Base-by-base conservation (phyloP, 2,888 invertebrate species). In the Sphecodes monilicornis region DNA sequence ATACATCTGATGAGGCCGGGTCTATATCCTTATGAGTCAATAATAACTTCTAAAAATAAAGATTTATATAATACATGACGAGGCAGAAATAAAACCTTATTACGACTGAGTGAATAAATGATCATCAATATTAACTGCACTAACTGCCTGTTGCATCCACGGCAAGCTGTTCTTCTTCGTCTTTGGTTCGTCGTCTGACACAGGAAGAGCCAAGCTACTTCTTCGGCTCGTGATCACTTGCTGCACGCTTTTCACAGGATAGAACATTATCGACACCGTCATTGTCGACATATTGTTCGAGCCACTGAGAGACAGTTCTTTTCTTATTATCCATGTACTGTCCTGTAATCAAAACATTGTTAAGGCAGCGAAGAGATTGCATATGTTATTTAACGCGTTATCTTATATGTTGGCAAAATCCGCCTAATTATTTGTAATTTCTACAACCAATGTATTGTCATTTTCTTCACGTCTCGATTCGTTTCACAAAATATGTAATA, bases 231-330 rank as follows among this genome's bases (percentile, higher is more conserved):
- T 88, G 22, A 91, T 83, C 39, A 91, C 86, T 87, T 92, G 93
- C 71, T 93, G 93, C 64, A 93, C 92, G 73, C 92, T 92, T 81
- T 88, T 90, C 1, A 96, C 95, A 2, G 96, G 95, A 87, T 95
- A 93, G 90, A 96, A 96, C 43, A 95, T 91, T 3, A 95, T 93
- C 6, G 96, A 95, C 1, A 96, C 95, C 16, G 93, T 95, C 91
- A 96, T 94, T 16, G 94, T 92, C 0, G 94, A 93, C 72, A 90
- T 80, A 50, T 90, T 89, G 46, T 91, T 93, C n/a, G 94, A 91
- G 8, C 94, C 94, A 76, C 90, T 94, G 8, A 94, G 90, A 0
- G 91, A 87, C 57, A 94, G 89, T 75, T 93, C 93, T 73, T 93
- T 93, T 26, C 89, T 92, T 11, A 94, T 88, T 46, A 93, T 85